Conservation (phyloP, 2,888 invertebrate genomes). For the Drosophila peninsularis region DNA sequence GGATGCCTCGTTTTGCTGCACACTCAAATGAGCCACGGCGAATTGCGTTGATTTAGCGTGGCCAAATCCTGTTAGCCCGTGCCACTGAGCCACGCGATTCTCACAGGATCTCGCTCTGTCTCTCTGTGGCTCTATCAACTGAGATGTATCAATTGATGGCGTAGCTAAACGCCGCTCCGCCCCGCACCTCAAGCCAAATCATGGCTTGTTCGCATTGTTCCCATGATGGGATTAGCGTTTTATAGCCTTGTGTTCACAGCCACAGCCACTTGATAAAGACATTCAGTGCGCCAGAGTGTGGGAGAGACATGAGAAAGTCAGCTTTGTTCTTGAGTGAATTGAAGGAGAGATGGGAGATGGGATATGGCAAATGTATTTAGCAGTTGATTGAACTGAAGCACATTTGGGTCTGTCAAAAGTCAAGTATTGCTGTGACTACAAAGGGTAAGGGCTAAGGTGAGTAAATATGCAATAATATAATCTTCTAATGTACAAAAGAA, state of each 20-base stretch:
- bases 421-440: not conserved
- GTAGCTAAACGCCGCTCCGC: slow-evolving; percentile 57
- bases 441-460: not conserved
- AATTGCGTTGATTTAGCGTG: slow-evolving; percentile 82
- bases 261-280: slow-evolving; percentile 76
- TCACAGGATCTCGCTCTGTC: slow-evolving; percentile 58
- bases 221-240: slow-evolving; percentile 81
- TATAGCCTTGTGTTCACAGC: slow-evolving; percentile 71
- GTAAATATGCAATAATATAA: too few species aligned
- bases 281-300: slow-evolving; percentile 29
- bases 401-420: not conserved
- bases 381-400: not conserved
- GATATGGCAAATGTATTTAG: too few species aligned
- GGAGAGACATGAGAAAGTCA: slow-evolving; percentile 19
- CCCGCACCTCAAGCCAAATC: slow-evolving; percentile 12
- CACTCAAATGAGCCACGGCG: slow-evolving; percentile 82
- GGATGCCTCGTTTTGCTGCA: slow-evolving; percentile 61
- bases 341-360: not conserved
- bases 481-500: too few species aligned
- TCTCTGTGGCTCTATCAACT: slow-evolving; percentile 57
- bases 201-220: slow-evolving; percentile 67
- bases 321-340: slow-evolving; percentile 14
- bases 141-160: slow-evolving; percentile 77
- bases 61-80: slow-evolving; percentile 81
- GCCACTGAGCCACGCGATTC: slow-evolving; percentile 68